Base-by-base conservation (phyloP, 2,888 invertebrate species). In the Pyralis farinalis region DNA sequence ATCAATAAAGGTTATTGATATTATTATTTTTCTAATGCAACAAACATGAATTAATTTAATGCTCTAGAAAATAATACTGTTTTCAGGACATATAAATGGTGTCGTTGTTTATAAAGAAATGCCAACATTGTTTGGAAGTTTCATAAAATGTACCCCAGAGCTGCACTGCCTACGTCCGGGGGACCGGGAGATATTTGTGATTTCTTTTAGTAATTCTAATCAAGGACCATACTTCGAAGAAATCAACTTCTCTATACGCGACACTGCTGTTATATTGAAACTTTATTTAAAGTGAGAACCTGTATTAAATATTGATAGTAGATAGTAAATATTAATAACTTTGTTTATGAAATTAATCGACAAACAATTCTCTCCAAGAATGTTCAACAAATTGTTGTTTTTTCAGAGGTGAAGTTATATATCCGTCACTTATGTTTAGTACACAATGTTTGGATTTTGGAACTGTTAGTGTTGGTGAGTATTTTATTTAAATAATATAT, bases 181-280 rank as follows among this genome's bases (percentile, higher is more conserved):
- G 2, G 81, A 90, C 27, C 80, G 83, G 44, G 81, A 88, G 29
- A 77, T 85, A 6, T 91, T 93, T 57, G 73, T 87, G 7, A 64
- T 93, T 4, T 79, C 89, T 0, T 93, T 92, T 61, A 78, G 76
- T 12, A 92, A 92, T 37, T 84, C 86, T 6, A 87, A 88, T 16
- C 91, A 90, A 53, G 93, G 93, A 30, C 84, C 90, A 7, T 93
- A 91, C 59, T 80, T 92, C 37, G 93, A 93, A 71, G 90, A 90
- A 64, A 64, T 93, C 1, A 79, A 90, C 46, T 93, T 93, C 62
- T 42, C 61, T 1, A 87, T 93, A 42, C 81, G 86, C n/a, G 92
- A 92, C 53, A 92, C 93, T 0, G 66, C 74, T 39, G 90, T 93
- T 42, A 60, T 86, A 3, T 57, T 92, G 30, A 88, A 88, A 47